A percentile compares a stretch with the other conserved stretches of the same genome.
These are phyloP conservation scores for Julus scanicus DNA, from an alignment of 2,888 invertebrate genomes.

Conservation along the genomic window DNA sequence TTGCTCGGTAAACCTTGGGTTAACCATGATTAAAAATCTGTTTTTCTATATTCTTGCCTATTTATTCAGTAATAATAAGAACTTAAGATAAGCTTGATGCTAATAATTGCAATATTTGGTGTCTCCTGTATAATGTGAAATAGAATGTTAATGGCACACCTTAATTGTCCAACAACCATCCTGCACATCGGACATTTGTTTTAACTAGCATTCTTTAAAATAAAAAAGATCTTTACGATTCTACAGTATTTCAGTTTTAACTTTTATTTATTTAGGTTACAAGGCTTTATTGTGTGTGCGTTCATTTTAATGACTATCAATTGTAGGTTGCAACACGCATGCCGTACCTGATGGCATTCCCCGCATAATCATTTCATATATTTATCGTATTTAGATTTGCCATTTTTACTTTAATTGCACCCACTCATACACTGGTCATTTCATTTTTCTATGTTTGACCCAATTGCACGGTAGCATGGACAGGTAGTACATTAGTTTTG, in stretches of 20 bases:
- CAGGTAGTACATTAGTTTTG: conserved; percentile 3
- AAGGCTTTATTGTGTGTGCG: not conserved
- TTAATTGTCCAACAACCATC: not conserved
- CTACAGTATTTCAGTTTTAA: not conserved
- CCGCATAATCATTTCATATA: conserved; percentile 5
- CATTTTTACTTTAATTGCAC: conserved; percentile 33
- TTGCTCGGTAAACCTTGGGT: not conserved
- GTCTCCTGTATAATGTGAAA: not conserved
- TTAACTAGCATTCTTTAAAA: not conserved
- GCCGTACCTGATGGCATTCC: not conserved
- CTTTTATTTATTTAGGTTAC: conserved; percentile 21
- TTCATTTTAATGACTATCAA: conserved; percentile 16
- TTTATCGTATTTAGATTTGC: conserved; percentile 33
- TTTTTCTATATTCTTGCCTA: not conserved
- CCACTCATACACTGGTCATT: conserved; percentile 9
- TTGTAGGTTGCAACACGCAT: conserved; percentile 27
- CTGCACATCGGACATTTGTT: not conserved
- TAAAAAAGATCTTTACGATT: not conserved
- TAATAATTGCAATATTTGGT: not conserved
- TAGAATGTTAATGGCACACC: not conserved
- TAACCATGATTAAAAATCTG: not conserved
- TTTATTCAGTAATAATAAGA: not conserved
- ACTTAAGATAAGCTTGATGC: not conserved
- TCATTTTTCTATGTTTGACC: conserved; percentile 19
- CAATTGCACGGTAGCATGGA: conserved; percentile 20